Base-by-base conservation (phyloP, 2,113 vertebrate species). In the Grallaria varia region DNA sequence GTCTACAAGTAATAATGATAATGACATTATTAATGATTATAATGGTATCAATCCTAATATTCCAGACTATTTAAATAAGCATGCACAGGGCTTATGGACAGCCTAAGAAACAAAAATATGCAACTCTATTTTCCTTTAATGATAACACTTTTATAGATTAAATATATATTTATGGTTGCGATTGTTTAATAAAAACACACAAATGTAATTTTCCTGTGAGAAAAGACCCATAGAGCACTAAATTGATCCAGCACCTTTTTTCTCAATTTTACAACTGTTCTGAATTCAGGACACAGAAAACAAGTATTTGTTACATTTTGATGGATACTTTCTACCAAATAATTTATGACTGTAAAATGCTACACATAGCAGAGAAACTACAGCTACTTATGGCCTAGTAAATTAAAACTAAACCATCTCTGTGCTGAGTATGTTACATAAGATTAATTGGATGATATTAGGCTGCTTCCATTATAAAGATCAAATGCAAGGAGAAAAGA, bases 291-390 rank as follows among this genome's bases (percentile, higher is more conserved):
- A 88, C 77, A 92, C 76, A 96, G 95, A 92, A 90, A 82, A 91
- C 86, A 96, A 83, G 35, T 79, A 92, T 97, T 97, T 7, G 6
- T 97, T 96, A 84, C 80, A 87, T 96, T 97, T 97, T 97, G 94
- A 94, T 72, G 81, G 84, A 96, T 97, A 97, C 98, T 96, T 97
- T 91, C 95, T 97, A 93, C 73, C 94, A 88, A 98, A 97, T 98
- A 98, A 98, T 98, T 98, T 97, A 98, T 95, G 40, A 64, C 81
- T 97, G 42, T 56, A 95, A 90, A 97, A 91, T 67, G 50, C 89
- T 94, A 87, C 89, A 68, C 44, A 76, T 55, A 93, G 85, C 89
- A 83, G 77, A 97, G 68, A 97, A 52, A 96, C 87, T 91, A 91
- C 47, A 87, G 86, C 92, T 95, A 83, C 89, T 96, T 95, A 95